Base-by-base conservation (phyloP, 2,888 invertebrate species). In the Dynastes hyllus region DNA sequence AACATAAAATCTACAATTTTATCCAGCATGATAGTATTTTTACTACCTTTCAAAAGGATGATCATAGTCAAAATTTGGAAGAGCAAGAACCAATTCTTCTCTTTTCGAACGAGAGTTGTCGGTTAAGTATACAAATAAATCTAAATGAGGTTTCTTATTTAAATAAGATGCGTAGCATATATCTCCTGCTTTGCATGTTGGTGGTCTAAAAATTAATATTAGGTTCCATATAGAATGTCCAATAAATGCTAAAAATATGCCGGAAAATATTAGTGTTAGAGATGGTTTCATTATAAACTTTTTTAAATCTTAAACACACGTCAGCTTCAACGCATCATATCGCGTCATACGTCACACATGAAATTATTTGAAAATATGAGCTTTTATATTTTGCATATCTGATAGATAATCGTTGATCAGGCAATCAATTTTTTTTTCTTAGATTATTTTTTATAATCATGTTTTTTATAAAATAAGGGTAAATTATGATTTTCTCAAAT, bases 191-290 rank as follows among this genome's bases (percentile, higher is more conserved):
- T 90, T 91, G 88, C 96, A 96, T 82, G 91, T 89, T 32, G 95
- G 94, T 53, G 93, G 92, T 79, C 93, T 92, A 87, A 95, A 96
- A 83, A 96, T 91, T 87, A 93, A 91, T 77, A 93, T 92, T 87
- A 96, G 90, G 83, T 93, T 93, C 91, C 95, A 95, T 88, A 96
- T 93, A 76, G 95, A 94, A 87, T 95, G 92, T 53, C 91, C 88
- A 79, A 95, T 92, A 87, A 95, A 95, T 13, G 90, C 91, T 65
- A 93, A 87, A 89, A 95, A 95, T 83, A 93, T 87, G 84, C 92
- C 89, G 79, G 92, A 91, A 82, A 94, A 84, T 83, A 95, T 88
- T 71, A 92, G 90, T 82, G 92, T 93, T 84, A 94, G 88, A 53
- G 94, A 94, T 6, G 89, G 89, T 80, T 84, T 86, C 87, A 87